Conservation (phyloP, 2,888 invertebrate genomes). For the Lepas anatifera region DNA sequence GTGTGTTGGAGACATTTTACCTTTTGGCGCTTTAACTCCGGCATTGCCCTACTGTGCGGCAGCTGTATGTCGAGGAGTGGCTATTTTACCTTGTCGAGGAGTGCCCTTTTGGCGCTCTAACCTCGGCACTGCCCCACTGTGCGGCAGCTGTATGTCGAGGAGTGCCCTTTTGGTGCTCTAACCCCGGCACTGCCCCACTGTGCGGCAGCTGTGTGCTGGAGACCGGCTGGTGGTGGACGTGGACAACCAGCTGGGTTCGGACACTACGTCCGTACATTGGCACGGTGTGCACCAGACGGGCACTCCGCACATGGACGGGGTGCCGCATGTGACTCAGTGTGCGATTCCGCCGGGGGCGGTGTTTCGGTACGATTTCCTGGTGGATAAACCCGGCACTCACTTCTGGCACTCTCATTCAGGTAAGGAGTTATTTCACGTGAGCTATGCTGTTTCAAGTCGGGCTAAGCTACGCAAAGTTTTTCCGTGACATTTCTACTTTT, state of each 20-base stretch:
- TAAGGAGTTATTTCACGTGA: no score
- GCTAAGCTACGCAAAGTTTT: conserved; percentile 31
- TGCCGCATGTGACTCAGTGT: conserved; percentile 36
- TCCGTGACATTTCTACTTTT: no score
- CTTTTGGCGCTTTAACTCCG: no score
- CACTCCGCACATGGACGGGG: conserved; percentile 36
- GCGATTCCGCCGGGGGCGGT: conserved; percentile 32
- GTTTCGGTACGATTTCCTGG: conserved; percentile 28
- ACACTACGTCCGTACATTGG: conserved; percentile 40
- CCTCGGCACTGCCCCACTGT: background rate
- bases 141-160: no score
- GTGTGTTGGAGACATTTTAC: no score
- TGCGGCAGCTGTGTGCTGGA: conserved; percentile 31
- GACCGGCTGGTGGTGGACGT: conserved; percentile 35
- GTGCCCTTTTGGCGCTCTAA: no score
- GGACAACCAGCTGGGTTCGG: conserved; percentile 31
- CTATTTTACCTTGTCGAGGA: no score
- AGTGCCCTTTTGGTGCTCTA: no score
- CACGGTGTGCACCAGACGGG: conserved; percentile 36
- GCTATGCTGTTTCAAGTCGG: background rate
- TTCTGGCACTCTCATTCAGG: conserved; percentile 33
- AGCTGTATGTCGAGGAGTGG: no score
- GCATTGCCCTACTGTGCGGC: no score
- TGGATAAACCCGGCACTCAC: conserved; percentile 30
- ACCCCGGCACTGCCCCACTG: background rate